Conservation (phyloP, 1,140 invertebrate genomes). For the Drosophila trapezifrons region DNA sequence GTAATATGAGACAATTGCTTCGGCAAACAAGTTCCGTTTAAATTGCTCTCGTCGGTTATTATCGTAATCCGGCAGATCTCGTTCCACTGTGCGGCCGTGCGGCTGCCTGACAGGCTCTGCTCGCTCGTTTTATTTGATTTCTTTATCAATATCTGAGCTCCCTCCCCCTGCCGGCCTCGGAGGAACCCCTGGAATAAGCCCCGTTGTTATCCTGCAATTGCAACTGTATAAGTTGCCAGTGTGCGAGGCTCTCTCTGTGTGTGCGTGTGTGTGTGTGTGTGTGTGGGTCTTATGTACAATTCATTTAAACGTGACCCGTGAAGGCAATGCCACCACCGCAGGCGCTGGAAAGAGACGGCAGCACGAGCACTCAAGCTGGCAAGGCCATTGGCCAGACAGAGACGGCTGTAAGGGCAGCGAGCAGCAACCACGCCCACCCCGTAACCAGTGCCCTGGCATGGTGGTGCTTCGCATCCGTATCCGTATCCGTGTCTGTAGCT, state of each 20-base stretch:
- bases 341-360: conserved; percentile 36
- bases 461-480: conserved; percentile 66
- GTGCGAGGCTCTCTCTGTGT: not conserved
- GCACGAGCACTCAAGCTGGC: not conserved
- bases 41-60: not conserved
- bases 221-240: conserved; percentile 56
- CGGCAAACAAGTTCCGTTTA: conserved; percentile 2
- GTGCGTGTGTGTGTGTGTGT: conserved; percentile 23
- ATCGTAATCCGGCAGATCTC: conserved; percentile 15
- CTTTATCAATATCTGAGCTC: conserved; percentile 77
- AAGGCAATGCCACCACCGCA: conserved; percentile 60
- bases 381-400: conserved; percentile 23
- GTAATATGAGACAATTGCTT: conserved; percentile 6
- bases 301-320: conserved; percentile 73
- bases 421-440: conserved; percentile 46
- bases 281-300: conserved; percentile 71
- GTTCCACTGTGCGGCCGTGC: conserved; percentile 33
- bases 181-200: conserved; percentile 12
- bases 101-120: conserved; percentile 20
- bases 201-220: conserved; percentile 51
- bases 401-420: conserved; percentile 21
- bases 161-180: conserved; percentile 5
- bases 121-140: conserved; percentile 74
- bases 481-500: conserved; percentile 24
- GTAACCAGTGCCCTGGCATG: conserved; percentile 40